Conservation (phyloP, 2,888 invertebrate genomes). For the Gasteruption jaculator region DNA sequence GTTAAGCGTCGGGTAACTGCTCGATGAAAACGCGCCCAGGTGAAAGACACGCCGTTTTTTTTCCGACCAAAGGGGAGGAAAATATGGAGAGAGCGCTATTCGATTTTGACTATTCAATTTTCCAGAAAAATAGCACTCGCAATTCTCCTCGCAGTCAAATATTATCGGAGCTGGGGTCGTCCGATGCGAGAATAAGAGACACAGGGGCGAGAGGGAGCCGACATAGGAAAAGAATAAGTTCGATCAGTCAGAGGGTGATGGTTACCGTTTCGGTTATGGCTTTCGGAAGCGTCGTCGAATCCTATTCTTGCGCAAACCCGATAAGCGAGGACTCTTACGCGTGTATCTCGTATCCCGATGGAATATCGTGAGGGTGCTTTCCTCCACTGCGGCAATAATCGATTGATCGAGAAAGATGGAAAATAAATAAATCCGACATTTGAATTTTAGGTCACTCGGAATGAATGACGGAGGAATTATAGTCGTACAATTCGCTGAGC, state of each 20-base stretch:
- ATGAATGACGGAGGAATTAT: not conserved
- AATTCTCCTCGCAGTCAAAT: conserved; percentile 21
- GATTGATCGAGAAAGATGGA: no score
- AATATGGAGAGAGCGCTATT: conserved; percentile 26
- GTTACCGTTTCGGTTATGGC: conserved; percentile 53
- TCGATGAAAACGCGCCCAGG: conserved; percentile 28
- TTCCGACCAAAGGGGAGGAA: conserved; percentile 21
- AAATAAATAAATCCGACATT: no score
- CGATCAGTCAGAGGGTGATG: conserved; percentile 50
- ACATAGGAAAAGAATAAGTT: conserved; percentile 46
- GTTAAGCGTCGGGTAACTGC: conserved; percentile 37
- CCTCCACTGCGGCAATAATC: no score
- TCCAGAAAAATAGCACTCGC: conserved; percentile 43
- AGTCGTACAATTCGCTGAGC: conserved; percentile 22
- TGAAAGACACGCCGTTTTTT: conserved; percentile 14
- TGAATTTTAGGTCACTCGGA: no score
- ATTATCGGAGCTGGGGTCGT: conserved; percentile 35
- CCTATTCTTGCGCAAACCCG: conserved; percentile 52
- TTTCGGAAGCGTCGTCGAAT: conserved; percentile 51
- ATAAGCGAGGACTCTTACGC: conserved; percentile 47
- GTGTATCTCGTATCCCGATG: no score
- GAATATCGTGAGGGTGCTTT: no score
- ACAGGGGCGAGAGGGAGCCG: conserved; percentile 16
- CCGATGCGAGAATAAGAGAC: conserved; percentile 12
- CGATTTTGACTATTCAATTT: conserved; percentile 49